Evolutionary conservation across 2,888 invertebrate genomes (phyloP), one percentile per base, ranked within the genome.

Genomic region (Drosophila barbarae): DNA sequence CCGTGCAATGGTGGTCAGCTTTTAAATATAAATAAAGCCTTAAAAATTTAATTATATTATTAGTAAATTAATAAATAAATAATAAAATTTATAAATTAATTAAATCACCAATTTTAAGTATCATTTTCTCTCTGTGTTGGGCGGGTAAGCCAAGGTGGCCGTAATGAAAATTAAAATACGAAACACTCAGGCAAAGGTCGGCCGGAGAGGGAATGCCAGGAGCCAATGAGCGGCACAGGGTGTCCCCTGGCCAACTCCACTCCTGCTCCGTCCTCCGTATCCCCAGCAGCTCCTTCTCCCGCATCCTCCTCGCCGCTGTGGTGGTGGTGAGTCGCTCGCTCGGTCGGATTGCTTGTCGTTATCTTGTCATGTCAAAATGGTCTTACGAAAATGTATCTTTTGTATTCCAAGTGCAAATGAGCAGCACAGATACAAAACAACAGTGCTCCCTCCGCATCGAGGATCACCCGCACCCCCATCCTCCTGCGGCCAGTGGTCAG

Each of bases 321-420:
- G 34, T 47, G 26, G 54, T 51, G 55, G 50, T 67, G 61, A 72
- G 72, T 69, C 67, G 30, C 32, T 46, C 28, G 18, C 46, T 65
- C 64, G 74, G 60, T 72, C 71, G 77, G 84, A 76, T 80, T 77
- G 79, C 76, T 85, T 87, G 84, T 87, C 87, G 86, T 86, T 87
- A 87, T 87, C 86, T 86, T 86, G 86, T 86, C 86, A 84, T 86
- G 86, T 86, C 86, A 86, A 85, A 86, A 86, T 84, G 85, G 86
- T 86, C 80, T 86, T 84, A 77, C 82, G 83, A 81, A 87, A 86
- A 86, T 86, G 74, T 87, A 82, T 80, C 84, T 85, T 85, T 83
- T 86, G 85, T 83, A 85, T 80, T 85, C 80, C 86, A 82, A 85
- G 85, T 85, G 85, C 85, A 85, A 85, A 85, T 85, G 85, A 85